Evolutionary conservation across 2,888 invertebrate genomes (phyloP), one percentile per base, ranked within the genome.

Genomic region (Nemapogon koenigi): DNA sequence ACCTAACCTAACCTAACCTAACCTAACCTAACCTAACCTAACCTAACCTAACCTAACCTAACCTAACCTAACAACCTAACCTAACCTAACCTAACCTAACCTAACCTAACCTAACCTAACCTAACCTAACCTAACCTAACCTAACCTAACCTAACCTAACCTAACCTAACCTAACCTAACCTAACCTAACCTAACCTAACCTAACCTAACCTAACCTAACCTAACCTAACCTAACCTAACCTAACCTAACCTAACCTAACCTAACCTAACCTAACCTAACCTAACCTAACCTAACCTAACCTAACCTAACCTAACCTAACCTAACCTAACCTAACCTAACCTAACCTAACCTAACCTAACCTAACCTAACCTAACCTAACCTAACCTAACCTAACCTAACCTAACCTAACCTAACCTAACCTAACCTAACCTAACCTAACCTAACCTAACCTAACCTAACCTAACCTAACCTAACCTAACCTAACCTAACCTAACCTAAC

Each of bases 401-500:
- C 30, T 30, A 30, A 30, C 30, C 48, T 44, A 51, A 48, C 49
- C 46, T 43, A 51, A 47, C 48, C 44, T 42, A 43, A 46, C 43
- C 46, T 41, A 45, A 47, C 43, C 46, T 41, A 46, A 47, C 48
- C 47, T 37, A 48, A 49, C 46, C 49, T 42, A 48, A 51, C 48
- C 50, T 46, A 47, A 49, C 50, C 51, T 41, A 46, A 49, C 49
- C 51, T 44, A 47, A 51, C 48, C 51, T 42, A 47, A 48, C 48
- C 51, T 42, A 47, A 49, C 48, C 50, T 41, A 50, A 49, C 48
- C 51, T 41, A 48, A 47, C 47, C 49, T 41, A 49, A 48, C 48
- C 49, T 41, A 46, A 50, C 45, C 49, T 40, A 51, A 50, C 49
- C 50, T 41, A 51, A 52, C 48, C 50, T 42, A 49, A 50, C 49